Base-by-base conservation (phyloP, 2,797 vertebrate genomes). In the Lycodopsis pacificus region DNA sequence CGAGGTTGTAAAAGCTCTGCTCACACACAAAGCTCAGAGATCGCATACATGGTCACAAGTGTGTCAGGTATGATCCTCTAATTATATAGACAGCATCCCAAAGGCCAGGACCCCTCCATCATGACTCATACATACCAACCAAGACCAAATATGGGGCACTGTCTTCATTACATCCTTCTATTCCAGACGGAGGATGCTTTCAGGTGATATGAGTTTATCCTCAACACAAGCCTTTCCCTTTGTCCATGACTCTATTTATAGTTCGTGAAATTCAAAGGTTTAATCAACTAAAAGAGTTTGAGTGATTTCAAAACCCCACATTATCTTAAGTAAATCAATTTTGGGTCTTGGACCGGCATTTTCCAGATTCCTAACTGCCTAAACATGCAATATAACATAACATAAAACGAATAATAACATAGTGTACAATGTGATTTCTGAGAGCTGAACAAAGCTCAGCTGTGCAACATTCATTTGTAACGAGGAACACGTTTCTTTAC, bases 61-160 rank as follows among this genome's bases (percentile, higher is more conserved):
- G 94, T 94, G 91, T 85, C 67, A 87, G 84, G 86, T 86, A 91
- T 90, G 91, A 86, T 77, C 76, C 49, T 82, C 68, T 94, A 95
- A 95, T 95, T 93, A 94, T 87, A 94, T 83, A 91, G 54, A 90
- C 86, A 88, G 56, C 73, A 67, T 78, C 79, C 63, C 32, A 27
- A 71, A 77, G 80, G 32, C 63, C 72, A 44, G 67, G 73, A 82
- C 56, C 75, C 65, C 56, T 65, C 73, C 65, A 85, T 86, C 58
- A 75, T 72, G 64, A 32, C 77, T 75, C 88, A 83, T 76, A 85
- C 79, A 89, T 66, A 65, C 42, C 3, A 71, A 40, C 40, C 25
- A 25, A 14, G 51, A 44, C 57, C 72, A 68, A 79, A 82, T 71
- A 79, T 64, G 58, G 72, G 75, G 7, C 25, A 74, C 46, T 4